Evolutionary conservation across 2,797 vertebrate genomes (phyloP).

Genomic region (Aselliscus stoliczkanus): DNA sequence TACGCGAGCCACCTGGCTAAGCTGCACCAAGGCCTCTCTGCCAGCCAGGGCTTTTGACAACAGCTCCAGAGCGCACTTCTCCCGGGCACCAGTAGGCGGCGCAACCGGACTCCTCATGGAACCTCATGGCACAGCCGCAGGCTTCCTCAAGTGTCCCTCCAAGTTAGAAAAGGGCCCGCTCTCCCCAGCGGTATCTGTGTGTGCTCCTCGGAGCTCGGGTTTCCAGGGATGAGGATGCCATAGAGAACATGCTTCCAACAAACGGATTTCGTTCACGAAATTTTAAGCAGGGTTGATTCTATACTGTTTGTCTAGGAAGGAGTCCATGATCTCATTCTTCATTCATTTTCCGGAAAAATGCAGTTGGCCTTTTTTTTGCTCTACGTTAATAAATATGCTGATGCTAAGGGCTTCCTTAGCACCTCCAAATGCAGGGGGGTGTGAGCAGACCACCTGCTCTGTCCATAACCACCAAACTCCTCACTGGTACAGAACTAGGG

Average conservation of each 20-base stretch:
- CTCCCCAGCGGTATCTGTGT: accelerated
- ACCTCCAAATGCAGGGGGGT: background rate
- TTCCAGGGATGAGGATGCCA: background rate
- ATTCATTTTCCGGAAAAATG: background rate
- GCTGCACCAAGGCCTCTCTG: too few relatives aligned
- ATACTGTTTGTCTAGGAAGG: background rate
- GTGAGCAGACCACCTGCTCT: background rate
- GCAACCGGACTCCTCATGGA: accelerated
- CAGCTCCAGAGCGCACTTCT: too few relatives aligned
- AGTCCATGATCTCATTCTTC: background rate
- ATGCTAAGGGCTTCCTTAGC: background rate
- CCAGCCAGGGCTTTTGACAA: accelerated
- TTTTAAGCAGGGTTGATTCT: background rate
- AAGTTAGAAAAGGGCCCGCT: accelerated
- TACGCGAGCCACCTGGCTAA: background rate
- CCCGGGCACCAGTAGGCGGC: background rate
- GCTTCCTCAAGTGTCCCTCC: background rate
- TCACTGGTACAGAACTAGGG: background rate
- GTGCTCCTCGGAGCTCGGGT: background rate
- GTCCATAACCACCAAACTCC: background rate
- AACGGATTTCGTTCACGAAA: background rate
- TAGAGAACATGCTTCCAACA: accelerated
- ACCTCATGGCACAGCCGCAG: accelerated
- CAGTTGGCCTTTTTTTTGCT: background rate
- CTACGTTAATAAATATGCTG: background rate